A percentile compares a stretch with the other conserved stretches of the same genome.
Evolutionary conservation across 2,888 invertebrate genomes (phyloP).

Genomic region (Dromius quadrimaculatus): DNA sequence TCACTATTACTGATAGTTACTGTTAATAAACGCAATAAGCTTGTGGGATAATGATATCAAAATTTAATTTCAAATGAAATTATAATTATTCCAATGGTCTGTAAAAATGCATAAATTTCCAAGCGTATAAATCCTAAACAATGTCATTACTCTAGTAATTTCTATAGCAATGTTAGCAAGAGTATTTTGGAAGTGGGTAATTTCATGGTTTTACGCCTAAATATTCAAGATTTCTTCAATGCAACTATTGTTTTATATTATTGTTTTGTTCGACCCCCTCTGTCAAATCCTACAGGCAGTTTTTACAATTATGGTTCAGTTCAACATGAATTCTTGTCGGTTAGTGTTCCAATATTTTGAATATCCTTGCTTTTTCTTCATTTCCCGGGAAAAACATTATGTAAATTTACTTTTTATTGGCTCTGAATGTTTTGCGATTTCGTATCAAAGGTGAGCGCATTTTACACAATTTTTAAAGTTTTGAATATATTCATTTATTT

Average conservation of each 20-base stretch:
- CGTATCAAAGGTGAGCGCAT: neutral
- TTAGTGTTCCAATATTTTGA: neutral
- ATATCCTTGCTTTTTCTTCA: neutral
- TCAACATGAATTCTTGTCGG: neutral
- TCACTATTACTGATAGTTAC: too few relatives aligned
- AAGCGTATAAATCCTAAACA: too few relatives aligned
- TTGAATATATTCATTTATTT: neutral
- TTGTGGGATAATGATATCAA: too few relatives aligned
- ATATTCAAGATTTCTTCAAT: constrained; percentile 30
- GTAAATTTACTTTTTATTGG: neutral
- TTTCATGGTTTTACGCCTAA: constrained; percentile 28
- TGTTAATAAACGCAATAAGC: too few relatives aligned
- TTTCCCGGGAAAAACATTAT: neutral
- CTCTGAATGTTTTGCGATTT: neutral
- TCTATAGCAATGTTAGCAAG: constrained; percentile 3
- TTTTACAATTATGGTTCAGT: constrained; percentile 9
- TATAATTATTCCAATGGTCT: too few relatives aligned
- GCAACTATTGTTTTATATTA: constrained; percentile 14
- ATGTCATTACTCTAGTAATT: too few relatives aligned
- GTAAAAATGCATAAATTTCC: too few relatives aligned
- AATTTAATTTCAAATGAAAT: too few relatives aligned
- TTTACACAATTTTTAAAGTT: neutral
- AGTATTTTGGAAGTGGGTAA: constrained; percentile 5
- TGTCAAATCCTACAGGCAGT: constrained; percentile 7
- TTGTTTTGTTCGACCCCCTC: constrained; percentile 33